Conservation (phyloP, 1,140 invertebrate genomes). For the Drosophila seguyi region DNA sequence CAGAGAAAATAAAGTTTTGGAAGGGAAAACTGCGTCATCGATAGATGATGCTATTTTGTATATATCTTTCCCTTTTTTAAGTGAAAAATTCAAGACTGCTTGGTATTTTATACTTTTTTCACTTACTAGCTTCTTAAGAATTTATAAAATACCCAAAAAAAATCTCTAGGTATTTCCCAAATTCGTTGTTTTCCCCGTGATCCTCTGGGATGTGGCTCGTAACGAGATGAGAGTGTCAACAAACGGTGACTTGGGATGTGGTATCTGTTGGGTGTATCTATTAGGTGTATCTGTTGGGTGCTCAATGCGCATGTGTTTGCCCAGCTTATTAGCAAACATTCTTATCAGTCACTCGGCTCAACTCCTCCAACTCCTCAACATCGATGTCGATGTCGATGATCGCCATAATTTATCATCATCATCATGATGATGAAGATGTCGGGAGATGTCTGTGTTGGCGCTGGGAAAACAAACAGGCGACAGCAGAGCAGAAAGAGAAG, state of each 20-base stretch:
- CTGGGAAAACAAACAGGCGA: conserved; percentile 64
- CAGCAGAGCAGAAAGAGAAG: too few relatives aligned
- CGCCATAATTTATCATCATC: conserved; percentile 23
- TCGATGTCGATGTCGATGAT: conserved; percentile 39
- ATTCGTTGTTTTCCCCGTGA: too few relatives aligned
- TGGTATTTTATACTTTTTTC: too few relatives aligned
- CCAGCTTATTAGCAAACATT: conserved; percentile 79
- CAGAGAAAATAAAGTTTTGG: not conserved
- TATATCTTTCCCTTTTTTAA: too few relatives aligned
- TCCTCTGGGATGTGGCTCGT: not conserved
- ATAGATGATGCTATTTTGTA: too few relatives aligned
- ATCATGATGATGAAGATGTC: conserved; percentile 11
- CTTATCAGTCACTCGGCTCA: conserved; percentile 60
- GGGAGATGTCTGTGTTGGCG: conserved; percentile 60
- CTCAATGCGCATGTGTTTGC: conserved; percentile 59
- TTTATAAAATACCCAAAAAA: too few relatives aligned
- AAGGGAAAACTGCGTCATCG: too few relatives aligned
- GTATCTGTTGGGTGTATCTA: not conserved
- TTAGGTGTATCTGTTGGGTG: conserved; percentile 2
- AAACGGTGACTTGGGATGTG: not conserved
- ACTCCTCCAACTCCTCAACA: conserved; percentile 15
- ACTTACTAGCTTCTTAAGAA: not conserved
- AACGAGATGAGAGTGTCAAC: conserved; percentile 29
- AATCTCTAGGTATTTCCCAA: not conserved
- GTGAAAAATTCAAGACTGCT: too few relatives aligned